Evolutionary conservation across 2,113 vertebrate genomes (phyloP).

Genomic region (Cheilinus undulatus): DNA sequence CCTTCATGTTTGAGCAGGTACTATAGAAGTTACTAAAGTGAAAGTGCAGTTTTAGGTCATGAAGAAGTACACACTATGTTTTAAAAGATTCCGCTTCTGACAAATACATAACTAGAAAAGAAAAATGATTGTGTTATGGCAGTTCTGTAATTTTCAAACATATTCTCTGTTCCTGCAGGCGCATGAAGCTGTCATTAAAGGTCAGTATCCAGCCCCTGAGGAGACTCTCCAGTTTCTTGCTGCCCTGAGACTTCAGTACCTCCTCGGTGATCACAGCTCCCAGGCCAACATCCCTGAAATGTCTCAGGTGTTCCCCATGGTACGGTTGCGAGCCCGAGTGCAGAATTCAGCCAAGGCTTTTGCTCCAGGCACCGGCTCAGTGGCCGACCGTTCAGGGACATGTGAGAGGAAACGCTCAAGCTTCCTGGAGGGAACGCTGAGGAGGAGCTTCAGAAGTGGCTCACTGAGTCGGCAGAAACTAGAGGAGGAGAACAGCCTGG

Average conservation of each 20-base stretch:
- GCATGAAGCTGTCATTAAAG: conserved; percentile 93
- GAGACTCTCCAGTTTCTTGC: conserved; percentile 96
- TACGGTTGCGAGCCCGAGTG: conserved; percentile 90
- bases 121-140: conserved; percentile 81
- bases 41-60: too few relatives aligned
- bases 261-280: conserved; percentile 86
- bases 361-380: conserved; percentile 64
- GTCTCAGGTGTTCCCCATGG: conserved; percentile 91
- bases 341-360: conserved; percentile 90
- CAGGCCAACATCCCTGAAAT: conserved; percentile 83
- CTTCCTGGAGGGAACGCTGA: conserved; percentile 95
- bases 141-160: not conserved
- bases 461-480: conserved; percentile 85
- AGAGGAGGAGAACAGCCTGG: conserved; percentile 90
- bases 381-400: conserved; percentile 57
- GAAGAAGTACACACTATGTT: too few relatives aligned
- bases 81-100: too few relatives aligned
- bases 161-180: conserved; percentile 81
- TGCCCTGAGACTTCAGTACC: conserved; percentile 93
- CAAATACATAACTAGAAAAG: too few relatives aligned
- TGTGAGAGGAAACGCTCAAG: conserved; percentile 91
- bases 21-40: not conserved
- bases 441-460: conserved; percentile 92
- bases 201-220: conserved; percentile 94
- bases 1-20: conserved; percentile 99